These are phyloP conservation scores for Silurus lanzhouensis DNA, from an alignment of 2,797 vertebrate species.

Conservation along the genomic window DNA sequence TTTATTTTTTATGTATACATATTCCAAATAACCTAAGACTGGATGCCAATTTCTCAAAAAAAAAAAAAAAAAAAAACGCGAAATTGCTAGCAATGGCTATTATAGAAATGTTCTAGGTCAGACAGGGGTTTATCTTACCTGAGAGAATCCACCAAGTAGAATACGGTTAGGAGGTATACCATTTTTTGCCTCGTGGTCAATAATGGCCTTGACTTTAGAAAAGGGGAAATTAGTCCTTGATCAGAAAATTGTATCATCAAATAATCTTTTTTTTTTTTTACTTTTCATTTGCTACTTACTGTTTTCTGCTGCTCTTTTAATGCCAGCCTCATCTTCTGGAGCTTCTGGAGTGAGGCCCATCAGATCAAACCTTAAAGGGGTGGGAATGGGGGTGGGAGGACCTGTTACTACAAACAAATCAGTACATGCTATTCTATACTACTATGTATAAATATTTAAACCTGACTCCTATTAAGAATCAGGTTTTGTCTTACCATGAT, in stretches of 20 bases:
- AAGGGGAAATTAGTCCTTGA: slow-evolving; percentile 3
- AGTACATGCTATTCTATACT: neutral
- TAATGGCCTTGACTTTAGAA: slow-evolving; percentile 88
- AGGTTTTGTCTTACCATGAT: slow-evolving; percentile 78
- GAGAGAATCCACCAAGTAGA: slow-evolving; percentile 95
- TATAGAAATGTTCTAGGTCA: neutral
- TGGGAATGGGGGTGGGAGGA: neutral
- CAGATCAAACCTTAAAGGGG: slow-evolving; percentile 87
- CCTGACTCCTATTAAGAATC: neutral
- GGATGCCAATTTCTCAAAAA: neutral
- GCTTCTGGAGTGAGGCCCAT: slow-evolving; percentile 89
- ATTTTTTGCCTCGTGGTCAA: slow-evolving; percentile 94
- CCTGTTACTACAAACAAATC: neutral
- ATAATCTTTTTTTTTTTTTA: neutral
- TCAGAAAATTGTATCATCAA: neutral
- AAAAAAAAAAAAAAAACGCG: neutral
- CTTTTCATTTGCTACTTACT: slow-evolving; percentile 78
- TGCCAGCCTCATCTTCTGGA: slow-evolving; percentile 93
- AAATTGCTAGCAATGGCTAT: neutral
- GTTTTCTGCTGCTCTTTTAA: slow-evolving; percentile 94
- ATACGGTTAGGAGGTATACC: slow-evolving; percentile 94
- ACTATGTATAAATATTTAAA: neutral
- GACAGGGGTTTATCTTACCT: slow-evolving; percentile 75
- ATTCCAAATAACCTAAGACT: neutral
- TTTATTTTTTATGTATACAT: neutral